Evolutionary conservation across 2,113 vertebrate species (phyloP).

Genomic region (Oophaga pumilio): DNA sequence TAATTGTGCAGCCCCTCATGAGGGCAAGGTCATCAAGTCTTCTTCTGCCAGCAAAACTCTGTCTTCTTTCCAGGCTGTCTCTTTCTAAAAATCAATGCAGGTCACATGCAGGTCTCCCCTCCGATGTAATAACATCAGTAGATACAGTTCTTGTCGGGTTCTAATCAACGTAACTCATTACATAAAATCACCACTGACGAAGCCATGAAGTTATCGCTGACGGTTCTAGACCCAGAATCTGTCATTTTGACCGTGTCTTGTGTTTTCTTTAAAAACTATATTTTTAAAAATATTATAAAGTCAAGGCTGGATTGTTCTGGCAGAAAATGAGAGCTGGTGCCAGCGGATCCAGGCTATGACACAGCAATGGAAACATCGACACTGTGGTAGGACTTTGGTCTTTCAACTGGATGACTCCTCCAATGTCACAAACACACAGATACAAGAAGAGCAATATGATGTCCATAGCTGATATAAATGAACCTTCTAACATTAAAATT

Average conservation of each 20-base stretch:
- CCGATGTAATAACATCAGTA: neutral
- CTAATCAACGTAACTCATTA: neutral
- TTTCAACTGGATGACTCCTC: too few relatives aligned
- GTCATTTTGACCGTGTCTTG: neutral
- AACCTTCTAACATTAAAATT: too few relatives aligned
- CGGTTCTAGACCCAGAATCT: neutral
- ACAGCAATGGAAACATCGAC: neutral
- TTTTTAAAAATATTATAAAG: too few relatives aligned
- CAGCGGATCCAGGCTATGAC: neutral
- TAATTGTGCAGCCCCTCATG: neutral
- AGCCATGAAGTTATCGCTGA: neutral
- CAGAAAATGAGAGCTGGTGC: neutral
- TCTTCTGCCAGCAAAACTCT: neutral
- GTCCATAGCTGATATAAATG: too few relatives aligned
- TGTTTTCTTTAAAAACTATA: neutral
- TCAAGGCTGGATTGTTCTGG: neutral
- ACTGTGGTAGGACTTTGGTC: too few relatives aligned
- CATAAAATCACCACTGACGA: neutral
- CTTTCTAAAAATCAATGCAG: constrained; percentile 17
- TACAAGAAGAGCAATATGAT: too few relatives aligned
- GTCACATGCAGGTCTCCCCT: neutral
- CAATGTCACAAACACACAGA: too few relatives aligned
- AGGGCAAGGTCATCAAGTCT: neutral
- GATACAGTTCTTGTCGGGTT: neutral
- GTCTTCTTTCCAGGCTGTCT: neutral